Percentiles rank a stretch among this genome's conserved stretches.
These are phyloP conservation scores for Melangyna quadrimaculata DNA, from an alignment of 2,888 invertebrate genomes.

Conservation along the genomic window DNA sequence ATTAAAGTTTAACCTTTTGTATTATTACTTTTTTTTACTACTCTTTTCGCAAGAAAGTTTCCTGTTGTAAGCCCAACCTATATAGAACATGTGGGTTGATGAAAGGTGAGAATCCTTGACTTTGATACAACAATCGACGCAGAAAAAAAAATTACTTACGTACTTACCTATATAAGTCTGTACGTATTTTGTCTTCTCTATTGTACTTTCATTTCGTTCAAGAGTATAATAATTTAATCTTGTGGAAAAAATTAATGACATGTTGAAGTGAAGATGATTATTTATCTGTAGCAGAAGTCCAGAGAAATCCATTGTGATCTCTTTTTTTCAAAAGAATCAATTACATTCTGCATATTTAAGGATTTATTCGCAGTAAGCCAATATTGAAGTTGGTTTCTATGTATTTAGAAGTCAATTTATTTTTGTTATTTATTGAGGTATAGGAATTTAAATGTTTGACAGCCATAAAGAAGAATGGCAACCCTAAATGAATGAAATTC, in stretches of 20 bases:
- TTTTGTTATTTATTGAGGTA: too few species aligned
- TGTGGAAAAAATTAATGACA: background rate
- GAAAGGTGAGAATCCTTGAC: slow-evolving; percentile 1
- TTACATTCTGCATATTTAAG: background rate
- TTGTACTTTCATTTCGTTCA: background rate
- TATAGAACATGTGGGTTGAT: background rate
- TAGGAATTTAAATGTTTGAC: background rate
- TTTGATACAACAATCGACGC: background rate
- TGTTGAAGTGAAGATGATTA: background rate
- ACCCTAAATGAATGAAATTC: background rate
- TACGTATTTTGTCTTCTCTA: background rate
- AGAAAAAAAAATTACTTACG: too few species aligned
- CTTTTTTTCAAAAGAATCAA: background rate
- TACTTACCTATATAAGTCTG: background rate
- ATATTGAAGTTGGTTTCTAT: background rate
- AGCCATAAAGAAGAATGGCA: too few species aligned
- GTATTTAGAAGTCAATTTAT: background rate
- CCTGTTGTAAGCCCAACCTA: background rate
- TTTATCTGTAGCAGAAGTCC: background rate
- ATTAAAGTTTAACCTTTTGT: slow-evolving; percentile 9
- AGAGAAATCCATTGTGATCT: background rate
- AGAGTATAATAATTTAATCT: background rate
- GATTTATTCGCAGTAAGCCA: background rate
- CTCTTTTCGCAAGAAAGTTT: background rate
- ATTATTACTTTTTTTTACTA: background rate